Base-by-base conservation (phyloP, 64 coral and sea anemone genomes). In the Astreopora myriophthalma region DNA sequence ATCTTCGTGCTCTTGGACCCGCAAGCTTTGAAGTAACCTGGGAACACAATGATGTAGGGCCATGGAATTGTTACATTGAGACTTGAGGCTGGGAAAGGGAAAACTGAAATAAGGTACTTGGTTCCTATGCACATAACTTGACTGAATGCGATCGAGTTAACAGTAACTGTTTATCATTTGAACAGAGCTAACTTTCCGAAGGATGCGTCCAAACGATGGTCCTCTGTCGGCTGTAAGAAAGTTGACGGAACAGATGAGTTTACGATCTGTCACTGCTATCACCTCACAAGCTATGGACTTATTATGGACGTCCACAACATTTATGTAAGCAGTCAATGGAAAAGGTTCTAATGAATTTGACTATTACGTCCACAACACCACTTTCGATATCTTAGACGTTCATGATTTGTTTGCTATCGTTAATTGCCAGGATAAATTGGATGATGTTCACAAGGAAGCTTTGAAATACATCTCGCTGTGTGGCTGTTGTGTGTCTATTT, bases 251-350 rank as follows among this genome's bases (percentile, higher is more conserved):
- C 77, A 22, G 91, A 85, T 74, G n/a, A 86, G 3, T 58, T 70
- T 12, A 96, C 95, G 1, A 64, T 96, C 19, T 96, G 95, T 23
- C 76, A 96, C 42, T 96, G 95, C 64, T 91, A 89, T 38, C 95
- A 96, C 13, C 91, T 93, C 1, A 96, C 95, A 5, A 96, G 95
- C 37, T 96, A 96, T 85, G 95, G 95, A 22, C 91, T 96, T 20
- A 76, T 96, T 6, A 96, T 96, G 95, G 95, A 96, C 64, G 95
- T 96, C 6, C 95, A 96, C 36, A 60, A 85, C 73, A 89, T 96
- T 26, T 96, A 96, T 44, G 95, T 96, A 85, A 93, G 91, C 49
- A 14, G 26, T 72, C 17, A 5, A n/a, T n/a, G n/a, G n/a, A n/a
- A n/a, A n/a, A n/a, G n/a, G n/a, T n/a, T n/a, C n/a, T n/a, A n/a